phyloP scores from a whole-genome alignment of 2,888 invertebrate genomes.

The Barypeithes pellucidus region DNA sequence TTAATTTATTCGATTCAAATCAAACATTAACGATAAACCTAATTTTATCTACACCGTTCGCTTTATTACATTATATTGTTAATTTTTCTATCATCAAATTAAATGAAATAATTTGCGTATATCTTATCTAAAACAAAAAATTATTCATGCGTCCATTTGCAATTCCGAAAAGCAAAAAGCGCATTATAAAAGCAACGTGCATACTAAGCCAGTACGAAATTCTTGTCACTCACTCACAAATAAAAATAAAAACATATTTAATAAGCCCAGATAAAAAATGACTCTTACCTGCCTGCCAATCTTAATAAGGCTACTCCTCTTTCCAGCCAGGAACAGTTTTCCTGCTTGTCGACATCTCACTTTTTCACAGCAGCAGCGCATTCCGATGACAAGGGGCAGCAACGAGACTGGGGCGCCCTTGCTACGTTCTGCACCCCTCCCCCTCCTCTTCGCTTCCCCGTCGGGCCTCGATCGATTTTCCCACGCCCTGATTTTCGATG shows the following conservation, averaged over 20 bases:
- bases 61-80: too few species aligned
- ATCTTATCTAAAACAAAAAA: not conserved
- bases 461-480: conserved; percentile 53
- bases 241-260: conserved; percentile 22
- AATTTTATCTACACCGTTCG: too few species aligned
- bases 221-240: conserved; percentile 10
- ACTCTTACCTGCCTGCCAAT: conserved; percentile 47
- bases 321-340: conserved; percentile 44
- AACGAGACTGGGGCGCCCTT: conserved; percentile 52
- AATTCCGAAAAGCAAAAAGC: conserved; percentile 7
- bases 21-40: too few species aligned
- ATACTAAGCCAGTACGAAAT: conserved; percentile 1
- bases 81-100: not conserved
- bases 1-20: too few species aligned
- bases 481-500: conserved; percentile 56
- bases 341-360: conserved; percentile 51
- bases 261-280: conserved; percentile 36
- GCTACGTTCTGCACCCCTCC: conserved; percentile 30
- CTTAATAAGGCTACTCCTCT: conserved; percentile 41
- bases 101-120: not conserved
- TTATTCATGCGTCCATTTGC: conserved; percentile 6
- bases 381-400: conserved; percentile 53
- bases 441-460: conserved; percentile 9
- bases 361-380: conserved; percentile 52
- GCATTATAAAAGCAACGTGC: conserved; percentile 4